Conservation (phyloP, 53 echinoderm and acorn worm genomes). For the Holothuria leucospilota region DNA sequence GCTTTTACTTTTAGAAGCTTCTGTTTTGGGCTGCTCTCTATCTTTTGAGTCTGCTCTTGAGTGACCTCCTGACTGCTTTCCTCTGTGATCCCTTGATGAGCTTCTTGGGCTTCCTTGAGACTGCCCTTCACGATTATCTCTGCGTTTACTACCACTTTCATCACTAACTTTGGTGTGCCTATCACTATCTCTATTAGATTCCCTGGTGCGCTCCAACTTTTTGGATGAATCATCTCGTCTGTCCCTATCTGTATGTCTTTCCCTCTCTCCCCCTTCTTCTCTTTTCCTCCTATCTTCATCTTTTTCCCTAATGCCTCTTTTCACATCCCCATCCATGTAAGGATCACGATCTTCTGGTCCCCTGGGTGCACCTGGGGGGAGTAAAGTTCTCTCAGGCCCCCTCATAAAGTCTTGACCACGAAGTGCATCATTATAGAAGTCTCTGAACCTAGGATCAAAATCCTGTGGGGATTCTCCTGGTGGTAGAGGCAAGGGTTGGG, state of each 20-base stretch:
- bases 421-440: not conserved
- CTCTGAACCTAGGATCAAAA: constrained; percentile 20
- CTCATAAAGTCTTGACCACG: constrained; percentile 22
- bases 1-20: not conserved
- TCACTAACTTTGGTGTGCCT: constrained; percentile 49
- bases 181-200: constrained; percentile 56
- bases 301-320: constrained; percentile 18
- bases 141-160: constrained; percentile 47
- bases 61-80: constrained; percentile 6
- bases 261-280: constrained; percentile 33
- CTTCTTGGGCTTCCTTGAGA: constrained; percentile 22
- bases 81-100: constrained; percentile 11
- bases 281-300: constrained; percentile 40
- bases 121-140: constrained; percentile 6
- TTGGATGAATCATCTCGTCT: constrained; percentile 13
- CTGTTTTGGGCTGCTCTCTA: constrained; percentile 2
- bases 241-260: constrained; percentile 19
- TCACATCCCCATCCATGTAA: constrained; percentile 23
- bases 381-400: constrained; percentile 31
- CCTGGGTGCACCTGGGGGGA: constrained; percentile 36
- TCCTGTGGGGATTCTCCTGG: constrained; percentile 46
- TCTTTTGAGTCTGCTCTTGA: constrained; percentile 12
- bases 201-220: constrained; percentile 15
- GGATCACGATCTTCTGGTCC: constrained; percentile 32
- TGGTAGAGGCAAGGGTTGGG: constrained; percentile 27